Conservation (phyloP, 2,113 vertebrate genomes). For the Elachura formosa region DNA sequence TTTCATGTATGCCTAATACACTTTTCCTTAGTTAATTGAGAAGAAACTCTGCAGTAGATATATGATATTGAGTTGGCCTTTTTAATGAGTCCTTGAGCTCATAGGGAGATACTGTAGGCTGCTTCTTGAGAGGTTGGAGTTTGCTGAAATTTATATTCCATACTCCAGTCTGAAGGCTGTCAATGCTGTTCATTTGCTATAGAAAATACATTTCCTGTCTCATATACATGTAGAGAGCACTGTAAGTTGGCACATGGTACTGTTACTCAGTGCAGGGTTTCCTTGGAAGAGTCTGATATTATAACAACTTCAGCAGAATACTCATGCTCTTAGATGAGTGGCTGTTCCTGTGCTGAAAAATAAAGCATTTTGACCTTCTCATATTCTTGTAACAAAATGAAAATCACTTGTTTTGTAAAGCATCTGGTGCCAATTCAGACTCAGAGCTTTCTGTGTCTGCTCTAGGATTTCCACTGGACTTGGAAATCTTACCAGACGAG, state of each 20-base stretch:
- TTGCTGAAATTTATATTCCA: not conserved
- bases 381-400: constrained; percentile 10
- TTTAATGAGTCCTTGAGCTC: not conserved
- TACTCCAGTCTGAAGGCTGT: not conserved
- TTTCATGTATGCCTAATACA: constrained; percentile 14
- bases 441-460: constrained; percentile 47
- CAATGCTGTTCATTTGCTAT: not conserved
- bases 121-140: not conserved
- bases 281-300: constrained; percentile 12
- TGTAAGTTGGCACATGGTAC: not conserved
- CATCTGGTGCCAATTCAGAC: constrained; percentile 28
- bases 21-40: constrained; percentile 20
- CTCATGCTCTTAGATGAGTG: constrained; percentile 3
- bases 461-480: constrained; percentile 15
- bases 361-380: constrained; percentile 6
- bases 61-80: not conserved
- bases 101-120: not conserved
- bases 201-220: not conserved
- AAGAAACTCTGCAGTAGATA: not conserved
- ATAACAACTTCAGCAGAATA: not conserved
- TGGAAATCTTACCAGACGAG: constrained; percentile 23
- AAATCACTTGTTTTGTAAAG: constrained; percentile 27
- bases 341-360: constrained; percentile 27
- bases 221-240: not conserved
- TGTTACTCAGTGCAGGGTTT: not conserved